Base-by-base conservation (phyloP, 2,888 invertebrate species). In the Erebia ligea region DNA sequence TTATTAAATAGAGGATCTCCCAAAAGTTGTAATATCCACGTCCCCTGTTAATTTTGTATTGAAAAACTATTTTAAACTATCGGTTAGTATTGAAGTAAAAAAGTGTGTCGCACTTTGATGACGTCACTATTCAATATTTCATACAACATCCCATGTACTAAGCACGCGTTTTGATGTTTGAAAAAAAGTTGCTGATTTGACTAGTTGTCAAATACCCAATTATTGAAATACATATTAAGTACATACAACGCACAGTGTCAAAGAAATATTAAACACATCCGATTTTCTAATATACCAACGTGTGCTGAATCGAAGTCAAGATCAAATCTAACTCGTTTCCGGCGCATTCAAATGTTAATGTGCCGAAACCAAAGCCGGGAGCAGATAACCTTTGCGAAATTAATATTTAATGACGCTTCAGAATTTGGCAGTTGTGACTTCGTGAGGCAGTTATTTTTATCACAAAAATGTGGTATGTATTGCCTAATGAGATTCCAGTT, bases 341-440 rank as follows among this genome's bases (percentile, higher is more conserved):
- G 77, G 66, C 73, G 69, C 68, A 73, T 78, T 78, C 75, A 76
- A 68, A 77, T 79, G 76, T 64, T 74, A 78, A 79, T 78, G 34
- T 15, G 42, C 66, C 75, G 74, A 72, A 69, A 71, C 57, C 63
- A 61, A 73, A 74, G 67, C 40, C 42, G 64, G 63, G 66, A 69
- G 57, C 52, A 68, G 74, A 77, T 75, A 74, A 77, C 74, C 71
- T 72, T 70, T 70, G 67, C 59, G 61, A 70, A 68, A 72, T 67
- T 70, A 72, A 70, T 69, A 67, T 69, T 68, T 64, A 71, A 66
- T 66, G 61, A 71, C 67, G 65, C 57, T 17, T 62, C 57, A 45
- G 56, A 21, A 57, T 71, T 69, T 61, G 50, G 52, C 52, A 69
- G 54, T 45, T 67, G 57, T 50, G 50, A 57, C 34, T 17, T 2